Percentiles rank a stretch among this genome's conserved stretches.
These are phyloP conservation scores for Xylota segnis DNA, from an alignment of 2,888 invertebrate genomes.

Conservation along the genomic window DNA sequence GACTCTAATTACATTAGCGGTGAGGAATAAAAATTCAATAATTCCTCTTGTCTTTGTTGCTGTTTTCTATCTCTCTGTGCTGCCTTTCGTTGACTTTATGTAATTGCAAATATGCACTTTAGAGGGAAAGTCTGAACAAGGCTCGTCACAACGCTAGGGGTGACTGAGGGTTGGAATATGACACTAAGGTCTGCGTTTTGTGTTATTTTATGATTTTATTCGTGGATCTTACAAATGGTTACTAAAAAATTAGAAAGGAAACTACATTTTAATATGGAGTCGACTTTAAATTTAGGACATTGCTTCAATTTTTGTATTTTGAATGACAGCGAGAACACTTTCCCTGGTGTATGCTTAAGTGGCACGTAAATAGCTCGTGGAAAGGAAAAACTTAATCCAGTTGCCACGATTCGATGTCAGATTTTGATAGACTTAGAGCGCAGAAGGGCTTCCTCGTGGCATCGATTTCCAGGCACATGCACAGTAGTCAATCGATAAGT, in stretches of 20 bases:
- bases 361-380: not conserved
- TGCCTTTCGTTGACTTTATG: slow-evolving; percentile 45
- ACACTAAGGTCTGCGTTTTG: not conserved
- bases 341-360: not conserved
- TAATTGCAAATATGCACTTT: slow-evolving; percentile 70
- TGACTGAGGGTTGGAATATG: slow-evolving; percentile 3
- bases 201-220: too few relatives aligned
- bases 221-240: too few relatives aligned
- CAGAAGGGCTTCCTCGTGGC: slow-evolving; percentile 54
- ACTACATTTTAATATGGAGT: too few relatives aligned
- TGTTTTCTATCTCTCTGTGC: slow-evolving; percentile 16
- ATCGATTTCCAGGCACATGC: slow-evolving; percentile 43
- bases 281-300: not conserved
- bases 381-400: slow-evolving; percentile 27
- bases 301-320: not conserved
- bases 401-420: slow-evolving; percentile 29
- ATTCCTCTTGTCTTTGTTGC: slow-evolving; percentile 28
- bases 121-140: slow-evolving; percentile 15
- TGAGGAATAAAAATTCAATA: slow-evolving; percentile 77
- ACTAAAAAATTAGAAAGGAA: too few relatives aligned
- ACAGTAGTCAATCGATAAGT: slow-evolving; percentile 24
- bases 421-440: slow-evolving; percentile 49
- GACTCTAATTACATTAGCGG: slow-evolving; percentile 84
- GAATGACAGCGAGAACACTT: not conserved
- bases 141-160: slow-evolving; percentile 32